Evolutionary conservation across 2,888 invertebrate species (phyloP).

Genomic region (Ditula angustiorana): DNA sequence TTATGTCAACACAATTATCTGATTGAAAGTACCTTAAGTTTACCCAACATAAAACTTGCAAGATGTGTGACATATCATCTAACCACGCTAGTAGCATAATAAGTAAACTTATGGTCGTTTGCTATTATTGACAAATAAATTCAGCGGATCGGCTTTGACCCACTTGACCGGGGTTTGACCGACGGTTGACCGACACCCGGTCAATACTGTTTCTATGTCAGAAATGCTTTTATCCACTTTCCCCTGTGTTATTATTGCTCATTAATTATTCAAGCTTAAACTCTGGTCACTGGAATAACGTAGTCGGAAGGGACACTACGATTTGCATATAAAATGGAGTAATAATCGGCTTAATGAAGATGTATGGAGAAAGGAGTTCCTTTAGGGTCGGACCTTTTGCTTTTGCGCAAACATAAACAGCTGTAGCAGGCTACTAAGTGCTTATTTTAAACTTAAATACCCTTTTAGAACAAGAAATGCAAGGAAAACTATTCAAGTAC

Average conservation of each 20-base stretch:
- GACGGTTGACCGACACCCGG: conserved; percentile 1
- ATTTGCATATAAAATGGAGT: conserved; percentile 40
- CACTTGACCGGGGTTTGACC: conserved; percentile 17
- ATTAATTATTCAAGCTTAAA: conserved; percentile 39
- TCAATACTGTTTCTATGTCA: conserved; percentile 19
- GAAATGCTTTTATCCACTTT: conserved; percentile 25
- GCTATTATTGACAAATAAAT: background rate
- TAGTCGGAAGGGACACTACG: conserved; percentile 28
- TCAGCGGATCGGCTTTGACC: background rate
- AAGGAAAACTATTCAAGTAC: no score
- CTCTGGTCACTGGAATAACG: conserved; percentile 35
- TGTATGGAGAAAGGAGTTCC: conserved; percentile 27
- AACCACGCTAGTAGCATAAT: background rate
- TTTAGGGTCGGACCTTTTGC: conserved; percentile 27
- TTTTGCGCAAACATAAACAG: conserved; percentile 10
- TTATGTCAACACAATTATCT: background rate
- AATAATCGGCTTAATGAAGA: conserved; percentile 41
- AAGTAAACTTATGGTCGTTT: background rate
- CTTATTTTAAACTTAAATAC: background rate
- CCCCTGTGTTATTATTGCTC: conserved; percentile 31
- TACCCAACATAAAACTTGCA: background rate
- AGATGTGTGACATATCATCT: background rate
- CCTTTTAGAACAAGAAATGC: no score
- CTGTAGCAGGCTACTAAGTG: background rate
- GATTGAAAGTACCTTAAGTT: background rate